Base-by-base conservation (phyloP, 2,113 vertebrate species). In the Odocoileus virginianus region DNA sequence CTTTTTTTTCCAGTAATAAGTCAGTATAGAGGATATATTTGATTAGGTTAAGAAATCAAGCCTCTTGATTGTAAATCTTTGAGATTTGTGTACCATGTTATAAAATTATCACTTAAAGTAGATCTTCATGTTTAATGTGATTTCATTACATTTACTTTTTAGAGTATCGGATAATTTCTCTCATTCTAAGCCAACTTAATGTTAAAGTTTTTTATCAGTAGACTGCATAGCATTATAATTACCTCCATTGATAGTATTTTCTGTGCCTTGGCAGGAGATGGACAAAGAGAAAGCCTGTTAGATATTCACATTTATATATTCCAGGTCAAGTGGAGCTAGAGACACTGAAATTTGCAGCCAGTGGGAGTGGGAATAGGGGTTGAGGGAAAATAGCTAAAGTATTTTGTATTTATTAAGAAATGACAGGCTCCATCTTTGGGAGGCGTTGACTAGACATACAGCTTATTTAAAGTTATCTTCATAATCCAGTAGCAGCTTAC, bases 351-450 rank as follows among this genome's bases (percentile, higher is more conserved):
- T 52, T 86, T 79, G 3, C 7, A 93, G 28, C 67, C 17, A 57
- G 8, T 93, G 12, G 30, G 13, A 81, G 21, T 57, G 19, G 28
- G 33, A 43, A 3, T 76, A 11, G 12, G 71, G 60, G 16, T 40
- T 89, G 36, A 23, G 17, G 12, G 23, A 17, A 76, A 60, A 91
- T 76, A 88, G 78, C 23, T 76, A 79, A 79, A 91, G 15, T 58
- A 82, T 86, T 95, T 97, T 96, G 25, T 84, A 67, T 86, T 85
- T 54, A 67, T 82, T 61, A 43, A 57, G 50, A 93, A 91, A 87
- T 74, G 2, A 58, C 25, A 86, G 8, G 6, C 25, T 83, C 14
- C 16, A n/a, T 76, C 50, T 12, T 40, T 87, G 36, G 64, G 79
- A 93, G 30, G 61, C 93, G 23, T 19, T 76, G 36, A 55, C n/a